Percentiles rank a stretch among this genome's conserved stretches.
Conservation (phyloP, 2,888 invertebrate genomes). For the Trichopoda pennipes region DNA sequence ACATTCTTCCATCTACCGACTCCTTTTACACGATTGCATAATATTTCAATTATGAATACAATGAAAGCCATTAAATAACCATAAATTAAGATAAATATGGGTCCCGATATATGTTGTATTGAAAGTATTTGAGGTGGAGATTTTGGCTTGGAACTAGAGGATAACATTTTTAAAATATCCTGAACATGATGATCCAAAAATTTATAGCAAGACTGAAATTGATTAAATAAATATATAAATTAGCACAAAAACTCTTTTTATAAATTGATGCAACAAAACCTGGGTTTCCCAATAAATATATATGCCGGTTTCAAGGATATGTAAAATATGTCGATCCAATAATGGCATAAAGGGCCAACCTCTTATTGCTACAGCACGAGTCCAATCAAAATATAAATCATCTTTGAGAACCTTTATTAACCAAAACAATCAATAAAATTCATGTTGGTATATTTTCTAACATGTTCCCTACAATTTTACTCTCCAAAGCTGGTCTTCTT, state of each 20-base stretch:
- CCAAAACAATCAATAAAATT: no score
- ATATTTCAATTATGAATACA: slow-evolving; percentile 73
- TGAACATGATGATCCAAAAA: slow-evolving; percentile 75
- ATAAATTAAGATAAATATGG: slow-evolving; percentile 75
- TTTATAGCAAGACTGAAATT: slow-evolving; percentile 70
- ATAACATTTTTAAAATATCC: slow-evolving; percentile 73
- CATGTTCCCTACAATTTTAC: slow-evolving; percentile 73
- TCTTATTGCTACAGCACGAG: slow-evolving; percentile 76
- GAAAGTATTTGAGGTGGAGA: slow-evolving; percentile 74
- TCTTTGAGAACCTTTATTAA: slow-evolving; percentile 75
- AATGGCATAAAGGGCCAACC: slow-evolving; percentile 78
- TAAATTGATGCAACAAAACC: slow-evolving; percentile 61
- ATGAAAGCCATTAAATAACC: slow-evolving; percentile 73
- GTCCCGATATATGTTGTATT: slow-evolving; percentile 77
- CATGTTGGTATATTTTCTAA: no score
- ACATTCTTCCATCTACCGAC: no score
- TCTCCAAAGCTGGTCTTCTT: slow-evolving; percentile 72
- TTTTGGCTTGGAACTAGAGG: slow-evolving; percentile 72
- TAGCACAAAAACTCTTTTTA: neutral
- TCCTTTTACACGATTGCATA: slow-evolving; percentile 12
- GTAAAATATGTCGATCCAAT: slow-evolving; percentile 75
- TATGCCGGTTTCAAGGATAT: slow-evolving; percentile 76
- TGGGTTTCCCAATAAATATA: slow-evolving; percentile 77
- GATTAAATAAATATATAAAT: neutral
- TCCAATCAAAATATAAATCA: slow-evolving; percentile 79